phyloP scores from a whole-genome alignment of 2,797 vertebrate species.

The Sorex maritimensis region DNA sequence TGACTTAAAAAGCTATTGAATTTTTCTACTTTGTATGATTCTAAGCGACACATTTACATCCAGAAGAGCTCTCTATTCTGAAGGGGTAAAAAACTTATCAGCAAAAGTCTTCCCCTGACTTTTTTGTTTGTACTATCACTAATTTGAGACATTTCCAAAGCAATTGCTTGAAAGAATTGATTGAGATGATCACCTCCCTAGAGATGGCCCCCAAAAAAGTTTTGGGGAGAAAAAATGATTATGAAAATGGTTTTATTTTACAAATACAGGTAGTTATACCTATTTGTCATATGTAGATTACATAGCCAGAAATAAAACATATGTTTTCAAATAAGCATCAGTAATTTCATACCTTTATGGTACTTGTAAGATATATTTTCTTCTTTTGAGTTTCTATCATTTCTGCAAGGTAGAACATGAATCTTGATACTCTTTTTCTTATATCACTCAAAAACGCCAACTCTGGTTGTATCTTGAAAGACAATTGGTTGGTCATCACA shows the following conservation, averaged over 20 bases:
- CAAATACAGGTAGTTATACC: neutral
- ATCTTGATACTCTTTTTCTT: neutral
- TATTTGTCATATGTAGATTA: neutral
- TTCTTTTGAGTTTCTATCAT: neutral
- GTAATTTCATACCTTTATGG: neutral
- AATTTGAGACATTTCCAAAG: constrained; percentile 7
- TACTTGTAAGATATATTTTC: neutral
- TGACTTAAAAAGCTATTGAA: neutral
- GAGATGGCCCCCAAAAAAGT: neutral
- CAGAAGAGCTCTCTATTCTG: neutral
- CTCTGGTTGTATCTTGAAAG: neutral
- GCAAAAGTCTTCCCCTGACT: neutral
- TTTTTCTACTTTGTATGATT: neutral
- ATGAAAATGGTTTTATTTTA: constrained; percentile 22
- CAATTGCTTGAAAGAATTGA: neutral
- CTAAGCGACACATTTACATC: neutral
- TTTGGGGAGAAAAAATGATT: neutral
- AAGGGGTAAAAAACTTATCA: neutral
- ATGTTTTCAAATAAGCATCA: neutral
- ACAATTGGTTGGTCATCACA: neutral
- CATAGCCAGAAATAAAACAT: neutral
- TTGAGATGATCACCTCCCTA: neutral
- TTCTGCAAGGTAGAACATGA: neutral
- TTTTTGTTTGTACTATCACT: neutral
- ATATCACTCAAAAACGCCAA: neutral